A percentile compares a stretch with the other conserved stretches of the same genome.
Conservation (phyloP, 2,888 invertebrate species). For the Morpho helenor region DNA sequence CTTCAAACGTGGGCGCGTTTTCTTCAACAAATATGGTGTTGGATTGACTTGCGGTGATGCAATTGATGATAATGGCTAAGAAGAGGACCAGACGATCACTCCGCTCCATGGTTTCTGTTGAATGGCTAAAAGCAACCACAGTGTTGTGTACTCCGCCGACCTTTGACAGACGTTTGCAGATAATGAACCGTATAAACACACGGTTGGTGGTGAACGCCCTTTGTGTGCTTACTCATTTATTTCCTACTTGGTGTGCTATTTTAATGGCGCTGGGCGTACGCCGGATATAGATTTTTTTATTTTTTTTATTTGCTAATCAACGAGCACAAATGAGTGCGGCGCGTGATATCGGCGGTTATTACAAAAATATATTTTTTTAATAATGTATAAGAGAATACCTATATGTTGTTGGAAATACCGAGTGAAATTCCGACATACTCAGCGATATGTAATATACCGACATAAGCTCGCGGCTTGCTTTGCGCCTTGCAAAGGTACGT, state of each 20-base stretch:
- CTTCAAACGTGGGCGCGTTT: constrained; percentile 44
- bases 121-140: constrained; percentile 33
- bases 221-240: constrained; percentile 26
- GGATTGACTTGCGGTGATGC: constrained; percentile 30
- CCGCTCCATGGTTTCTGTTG: constrained; percentile 36
- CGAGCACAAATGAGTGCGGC: not conserved
- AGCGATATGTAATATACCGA: no score
- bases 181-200: constrained; percentile 26
- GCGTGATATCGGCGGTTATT: no score
- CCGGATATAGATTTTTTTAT: constrained; percentile 19
- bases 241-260: constrained; percentile 36
- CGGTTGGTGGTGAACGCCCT: constrained; percentile 34
- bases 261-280: constrained; percentile 13
- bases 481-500: no score
- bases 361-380: no score
- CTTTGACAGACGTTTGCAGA: constrained; percentile 36
- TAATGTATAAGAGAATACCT: no score
- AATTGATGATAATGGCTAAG: constrained; percentile 26
- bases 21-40: constrained; percentile 53
- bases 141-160: constrained; percentile 30
- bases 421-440: no score
- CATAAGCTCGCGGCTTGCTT: no score
- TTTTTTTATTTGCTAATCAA: constrained; percentile 8
- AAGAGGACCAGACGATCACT: constrained; percentile 32
- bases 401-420: no score